phyloP scores from a whole-genome alignment of 2,113 vertebrate species.

The Microcebus griseorufus region DNA sequence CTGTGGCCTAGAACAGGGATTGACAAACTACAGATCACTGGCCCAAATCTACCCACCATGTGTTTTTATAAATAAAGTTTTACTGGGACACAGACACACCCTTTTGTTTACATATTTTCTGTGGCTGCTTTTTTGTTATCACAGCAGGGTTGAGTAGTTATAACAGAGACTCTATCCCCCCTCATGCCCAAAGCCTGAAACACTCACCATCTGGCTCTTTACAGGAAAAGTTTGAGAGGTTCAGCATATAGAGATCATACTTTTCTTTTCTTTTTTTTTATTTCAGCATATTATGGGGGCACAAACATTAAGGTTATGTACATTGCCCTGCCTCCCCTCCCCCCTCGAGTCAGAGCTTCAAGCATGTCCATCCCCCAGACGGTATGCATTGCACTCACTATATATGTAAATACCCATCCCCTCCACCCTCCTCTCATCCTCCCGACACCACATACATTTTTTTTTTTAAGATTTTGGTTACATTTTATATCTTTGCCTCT shows the following conservation, averaged over 20 bases:
- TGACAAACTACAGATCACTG: not conserved
- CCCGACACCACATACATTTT: no score
- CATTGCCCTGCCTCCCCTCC: no score
- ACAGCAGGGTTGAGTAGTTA: not conserved
- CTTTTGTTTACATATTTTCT: not conserved
- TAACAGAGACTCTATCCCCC: not conserved
- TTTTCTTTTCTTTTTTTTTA: no score
- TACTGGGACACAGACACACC: not conserved
- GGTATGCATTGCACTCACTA: no score
- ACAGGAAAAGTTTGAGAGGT: not conserved
- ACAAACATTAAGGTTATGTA: no score
- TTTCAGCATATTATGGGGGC: no score
- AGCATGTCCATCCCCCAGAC: no score
- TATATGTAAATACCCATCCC: no score
- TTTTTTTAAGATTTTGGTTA: no score
- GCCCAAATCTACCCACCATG: not conserved
- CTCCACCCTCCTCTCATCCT: no score
- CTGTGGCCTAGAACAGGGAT: not conserved
- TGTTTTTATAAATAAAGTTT: constrained; percentile 58
- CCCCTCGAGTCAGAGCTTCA: no score
- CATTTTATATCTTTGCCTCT: no score
- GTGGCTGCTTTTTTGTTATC: not conserved
- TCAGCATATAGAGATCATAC: not conserved
- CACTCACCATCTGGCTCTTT: not conserved
- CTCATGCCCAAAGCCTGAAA: not conserved